Evolutionary conservation across 2,113 vertebrate species (phyloP), one percentile per base, ranked within the genome.

Genomic region (Oryctolagus cuniculus): DNA sequence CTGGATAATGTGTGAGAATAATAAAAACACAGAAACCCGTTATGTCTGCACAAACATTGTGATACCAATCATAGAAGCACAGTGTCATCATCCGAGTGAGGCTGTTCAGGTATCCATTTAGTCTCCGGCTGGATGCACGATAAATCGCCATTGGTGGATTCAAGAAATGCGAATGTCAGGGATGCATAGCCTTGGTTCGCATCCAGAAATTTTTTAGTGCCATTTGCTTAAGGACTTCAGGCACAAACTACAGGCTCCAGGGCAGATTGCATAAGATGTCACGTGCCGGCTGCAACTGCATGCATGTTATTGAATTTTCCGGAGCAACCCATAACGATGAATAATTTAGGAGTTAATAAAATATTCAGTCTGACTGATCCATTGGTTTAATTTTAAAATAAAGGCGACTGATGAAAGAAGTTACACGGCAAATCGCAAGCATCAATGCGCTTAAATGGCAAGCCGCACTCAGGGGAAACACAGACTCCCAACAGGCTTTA

Each of bases 331-430:
- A 96, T 95, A 2, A 75, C 22, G 63, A 96, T 98, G 97, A 98
- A 98, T 98, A 98, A 98, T 98, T 98, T 97, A 98, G 92, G 44
- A 97, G 6, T 74, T 98, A 98, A 98, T 98, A 97, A 98, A 98
- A 98, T 98, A 98, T 98, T 98, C 97, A 97, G 92, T 95, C 97
- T 98, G 96, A 98, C 96, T 97, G 97, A 98, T 97, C 96, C 79
- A 97, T 86, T 91, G 94, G 94, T 94, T 98, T 98, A 87, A 98
- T 98, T 98, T 98, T 87, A 97, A 98, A 98, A 96, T 81, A 96
- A 96, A 90, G 93, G 81, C 27, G 29, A 94, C 96, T 92, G 87
- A 95, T 84, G 86, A 95, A 29, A 3, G 21, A 27, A 95, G 91
- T 93, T 51, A 19, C 70, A 83, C 31, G 36, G 55, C 17, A 91